Conservation (phyloP, 2,113 vertebrate genomes). For the Phodopus roborovskii region DNA sequence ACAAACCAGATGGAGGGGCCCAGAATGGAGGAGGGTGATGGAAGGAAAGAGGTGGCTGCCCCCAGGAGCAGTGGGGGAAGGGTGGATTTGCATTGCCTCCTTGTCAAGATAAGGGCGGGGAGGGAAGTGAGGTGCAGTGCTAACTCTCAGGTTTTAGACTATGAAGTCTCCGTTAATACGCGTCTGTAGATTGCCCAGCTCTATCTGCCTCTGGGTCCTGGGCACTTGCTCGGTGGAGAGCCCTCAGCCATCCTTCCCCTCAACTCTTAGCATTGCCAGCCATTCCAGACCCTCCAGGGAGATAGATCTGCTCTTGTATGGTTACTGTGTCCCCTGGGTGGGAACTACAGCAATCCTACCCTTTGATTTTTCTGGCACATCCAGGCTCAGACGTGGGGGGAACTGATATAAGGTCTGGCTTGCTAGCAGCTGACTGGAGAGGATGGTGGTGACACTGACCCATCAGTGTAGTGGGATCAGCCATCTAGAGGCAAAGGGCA, state of each 20-base stretch:
- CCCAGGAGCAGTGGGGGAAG: background rate
- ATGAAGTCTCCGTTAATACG: background rate
- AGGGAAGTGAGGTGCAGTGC: background rate
- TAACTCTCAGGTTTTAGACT: background rate
- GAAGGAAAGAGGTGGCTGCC: conserved; percentile 41
- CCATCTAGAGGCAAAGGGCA: background rate
- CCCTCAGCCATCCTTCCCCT: background rate
- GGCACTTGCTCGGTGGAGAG: background rate
- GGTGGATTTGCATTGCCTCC: background rate
- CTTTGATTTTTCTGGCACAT: background rate
- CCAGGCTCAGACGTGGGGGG: background rate
- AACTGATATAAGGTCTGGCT: background rate
- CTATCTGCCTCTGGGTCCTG: background rate
- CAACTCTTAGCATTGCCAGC: background rate
- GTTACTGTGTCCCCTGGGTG: background rate
- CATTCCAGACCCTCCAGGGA: background rate
- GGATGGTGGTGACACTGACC: no score
- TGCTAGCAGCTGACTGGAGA: background rate
- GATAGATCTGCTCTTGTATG: no score
- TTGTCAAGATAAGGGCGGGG: background rate
- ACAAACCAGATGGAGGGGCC: conserved; percentile 74
- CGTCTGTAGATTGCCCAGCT: background rate
- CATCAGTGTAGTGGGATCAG: background rate
- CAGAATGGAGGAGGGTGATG: conserved; percentile 39
- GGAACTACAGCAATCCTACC: background rate